Conservation (phyloP, 2,113 vertebrate genomes). For the Numenius arquata region DNA sequence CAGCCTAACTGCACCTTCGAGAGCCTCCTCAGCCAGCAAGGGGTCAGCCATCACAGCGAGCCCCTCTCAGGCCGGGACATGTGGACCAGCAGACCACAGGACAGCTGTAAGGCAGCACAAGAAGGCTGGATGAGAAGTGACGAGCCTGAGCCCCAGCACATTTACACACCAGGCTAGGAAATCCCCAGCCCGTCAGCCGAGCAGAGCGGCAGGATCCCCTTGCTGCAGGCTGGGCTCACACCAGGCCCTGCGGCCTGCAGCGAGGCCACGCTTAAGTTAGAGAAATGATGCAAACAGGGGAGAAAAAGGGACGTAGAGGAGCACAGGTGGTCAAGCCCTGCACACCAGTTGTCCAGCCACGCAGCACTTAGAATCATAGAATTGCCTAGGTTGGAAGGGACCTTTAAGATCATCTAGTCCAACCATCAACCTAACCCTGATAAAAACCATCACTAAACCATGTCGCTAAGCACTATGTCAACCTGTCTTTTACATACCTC, state of each 20-base stretch:
- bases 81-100: background rate
- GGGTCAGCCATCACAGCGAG: background rate
- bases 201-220: background rate
- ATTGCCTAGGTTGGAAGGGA: no score
- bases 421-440: no score
- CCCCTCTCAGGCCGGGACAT: background rate
- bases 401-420: no score
- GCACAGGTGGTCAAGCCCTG: background rate
- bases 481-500: no score
- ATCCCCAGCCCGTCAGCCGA: background rate
- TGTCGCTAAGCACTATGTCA: no score
- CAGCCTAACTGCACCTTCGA: rapidly evolving
- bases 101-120: background rate
- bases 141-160: background rate
- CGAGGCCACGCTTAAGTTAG: background rate
- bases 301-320: background rate
- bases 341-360: background rate
- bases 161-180: background rate
- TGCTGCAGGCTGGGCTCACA: background rate
- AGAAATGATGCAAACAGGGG: background rate
- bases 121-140: background rate
- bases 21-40: background rate
- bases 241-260: background rate
- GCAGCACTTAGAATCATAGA: background rate
- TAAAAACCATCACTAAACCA: no score